phyloP scores from a whole-genome alignment of 1,140 invertebrate genomes.

The Teleopsis dalmanni region DNA sequence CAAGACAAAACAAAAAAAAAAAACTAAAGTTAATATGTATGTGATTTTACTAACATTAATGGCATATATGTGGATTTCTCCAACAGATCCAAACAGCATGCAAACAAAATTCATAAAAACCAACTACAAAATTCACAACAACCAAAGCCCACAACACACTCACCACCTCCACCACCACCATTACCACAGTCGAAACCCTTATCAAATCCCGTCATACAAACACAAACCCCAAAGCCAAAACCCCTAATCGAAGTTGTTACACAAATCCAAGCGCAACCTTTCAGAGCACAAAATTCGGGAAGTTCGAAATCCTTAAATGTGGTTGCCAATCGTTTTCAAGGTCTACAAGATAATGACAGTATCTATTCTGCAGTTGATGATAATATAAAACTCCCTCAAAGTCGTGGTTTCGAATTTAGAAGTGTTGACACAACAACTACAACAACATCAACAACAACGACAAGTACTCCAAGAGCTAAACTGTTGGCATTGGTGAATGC shows the following conservation, averaged over 20 bases:
- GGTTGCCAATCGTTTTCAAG: conserved; percentile 13
- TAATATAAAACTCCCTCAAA: too few species aligned
- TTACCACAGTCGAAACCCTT: conserved; percentile 11
- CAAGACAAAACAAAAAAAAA: background rate
- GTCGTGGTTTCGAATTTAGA: conserved; percentile 25
- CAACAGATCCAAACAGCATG: conserved; percentile 43
- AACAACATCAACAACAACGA: too few species aligned
- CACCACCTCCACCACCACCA: background rate
- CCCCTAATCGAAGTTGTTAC: conserved; percentile 18
- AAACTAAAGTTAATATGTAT: background rate
- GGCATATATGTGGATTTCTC: conserved; percentile 25
- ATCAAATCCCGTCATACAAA: background rate
- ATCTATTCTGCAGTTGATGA: conserved; percentile 28
- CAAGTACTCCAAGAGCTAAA: too few species aligned
- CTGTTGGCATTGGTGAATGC: too few species aligned
- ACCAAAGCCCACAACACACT: background rate
- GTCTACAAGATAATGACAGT: conserved; percentile 20
- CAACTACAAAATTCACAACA: conserved; percentile 18
- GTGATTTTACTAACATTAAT: conserved; percentile 36
- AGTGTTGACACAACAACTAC: conserved; percentile 22
- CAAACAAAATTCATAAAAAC: conserved; percentile 31
- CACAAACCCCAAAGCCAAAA: background rate
- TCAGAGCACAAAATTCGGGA: background rate
- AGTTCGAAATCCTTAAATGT: too few species aligned
- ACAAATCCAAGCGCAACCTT: conserved; percentile 8